A percentile compares a stretch with the other conserved stretches of the same genome.
phyloP scores from a whole-genome alignment of 2,797 vertebrate species.

The Mormyrus hasselquistii region DNA sequence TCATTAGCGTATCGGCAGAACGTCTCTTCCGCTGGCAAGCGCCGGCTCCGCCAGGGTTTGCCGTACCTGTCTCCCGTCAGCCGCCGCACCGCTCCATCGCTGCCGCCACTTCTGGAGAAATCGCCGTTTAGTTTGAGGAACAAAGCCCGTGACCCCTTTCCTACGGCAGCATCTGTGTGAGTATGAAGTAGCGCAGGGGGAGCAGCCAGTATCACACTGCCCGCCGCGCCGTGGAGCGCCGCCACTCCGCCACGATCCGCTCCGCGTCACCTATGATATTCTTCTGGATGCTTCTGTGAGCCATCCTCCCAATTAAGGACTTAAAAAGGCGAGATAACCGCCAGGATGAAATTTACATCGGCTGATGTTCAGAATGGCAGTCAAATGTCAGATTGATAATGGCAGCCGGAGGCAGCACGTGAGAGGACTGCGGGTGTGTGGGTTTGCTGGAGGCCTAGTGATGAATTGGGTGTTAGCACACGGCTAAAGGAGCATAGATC shows the following conservation, averaged over 20 bases:
- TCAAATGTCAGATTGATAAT: constrained; percentile 12
- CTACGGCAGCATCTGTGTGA: constrained; percentile 18
- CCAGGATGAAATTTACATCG: background rate
- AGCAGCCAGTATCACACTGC: background rate
- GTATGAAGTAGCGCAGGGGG: constrained; percentile 14
- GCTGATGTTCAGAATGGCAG: background rate
- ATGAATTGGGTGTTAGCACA: background rate
- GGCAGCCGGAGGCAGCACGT: background rate
- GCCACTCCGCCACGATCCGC: background rate
- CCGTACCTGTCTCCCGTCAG: constrained; percentile 33
- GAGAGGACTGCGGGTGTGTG: background rate
- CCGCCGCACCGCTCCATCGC: constrained; percentile 5
- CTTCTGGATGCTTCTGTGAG: background rate
- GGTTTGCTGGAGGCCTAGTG: background rate
- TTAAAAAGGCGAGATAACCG: background rate
- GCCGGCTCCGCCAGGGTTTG: constrained; percentile 18
- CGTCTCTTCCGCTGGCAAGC: constrained; percentile 18
- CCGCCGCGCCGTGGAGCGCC: background rate
- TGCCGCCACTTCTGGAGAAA: constrained; percentile 24
- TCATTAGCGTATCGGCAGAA: constrained; percentile 33
- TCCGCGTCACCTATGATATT: background rate
- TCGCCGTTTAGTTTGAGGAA: constrained; percentile 23
- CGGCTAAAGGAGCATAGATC: background rate
- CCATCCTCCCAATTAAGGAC: background rate
- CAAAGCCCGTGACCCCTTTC: constrained; percentile 22